Evolutionary conservation across 2,797 vertebrate genomes (phyloP), one percentile per base, ranked within the genome.

Genomic region (Taenioides sp.): DNA sequence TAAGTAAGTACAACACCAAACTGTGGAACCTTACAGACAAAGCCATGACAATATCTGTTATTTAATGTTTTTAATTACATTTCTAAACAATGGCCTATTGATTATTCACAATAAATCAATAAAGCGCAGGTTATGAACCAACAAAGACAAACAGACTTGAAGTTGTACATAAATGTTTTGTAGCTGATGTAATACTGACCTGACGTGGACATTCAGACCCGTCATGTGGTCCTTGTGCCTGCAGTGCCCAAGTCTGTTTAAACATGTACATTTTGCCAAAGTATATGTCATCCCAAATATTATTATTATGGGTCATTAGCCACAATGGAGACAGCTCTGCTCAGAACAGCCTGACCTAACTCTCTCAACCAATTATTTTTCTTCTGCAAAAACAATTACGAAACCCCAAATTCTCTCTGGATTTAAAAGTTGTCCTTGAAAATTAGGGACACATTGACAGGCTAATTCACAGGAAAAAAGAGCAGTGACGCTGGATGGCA

Each of bases 381-480:
- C 75, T 77, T 75, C 73, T 77, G 66, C 76, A 77, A 79, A 83
- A 82, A 77, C 72, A 50, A 70, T 74, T 40, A 17, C 76, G 64
- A 71, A 62, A 81, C 67, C 67, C 70, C 78, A 79, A 80, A 63
- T 83, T 78, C 79, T 72, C 57, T 71, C 78, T 63, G 69, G 54
- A 74, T 74, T 78, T 77, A 67, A 81, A 71, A 83, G 75, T 67
- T 84, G 82, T 91, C 85, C 64, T 65, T 64, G 4, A 74, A 75
- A 89, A 87, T 88, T 85, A 86, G 76, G 66, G 66, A 79, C 54
- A 59, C 78, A 87, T 43, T 86, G 89, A 90, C 85, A 74, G 77
- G 76, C 79, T 85, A 86, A 89, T 92, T 90, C 80, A 84, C 79
- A 69, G 55, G 72, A 79, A 86, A 27, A 75, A 69, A 79, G 80